A percentile compares a stretch with the other conserved stretches of the same genome.
Conservation (phyloP, 2,113 vertebrate species). For the Mormyrus iriodes region DNA sequence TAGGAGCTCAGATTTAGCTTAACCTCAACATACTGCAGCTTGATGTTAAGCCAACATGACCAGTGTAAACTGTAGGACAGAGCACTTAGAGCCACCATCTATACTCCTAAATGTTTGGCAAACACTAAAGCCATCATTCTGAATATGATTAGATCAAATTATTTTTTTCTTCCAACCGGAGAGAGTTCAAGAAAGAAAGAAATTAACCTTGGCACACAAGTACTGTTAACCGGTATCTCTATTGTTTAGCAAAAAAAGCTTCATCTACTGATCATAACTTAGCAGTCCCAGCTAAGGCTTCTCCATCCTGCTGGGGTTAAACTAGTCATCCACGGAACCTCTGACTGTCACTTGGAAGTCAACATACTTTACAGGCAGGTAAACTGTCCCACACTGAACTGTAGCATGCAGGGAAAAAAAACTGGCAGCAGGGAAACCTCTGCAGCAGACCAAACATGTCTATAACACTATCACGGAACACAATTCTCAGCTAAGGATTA, state of each 20-base stretch:
- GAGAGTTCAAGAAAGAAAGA: background rate
- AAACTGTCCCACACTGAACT: background rate
- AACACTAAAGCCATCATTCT: background rate
- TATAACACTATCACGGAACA: background rate
- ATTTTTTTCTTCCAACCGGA: background rate
- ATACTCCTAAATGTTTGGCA: background rate
- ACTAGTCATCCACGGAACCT: background rate
- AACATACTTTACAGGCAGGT: background rate
- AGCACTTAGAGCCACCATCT: background rate
- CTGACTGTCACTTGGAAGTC: background rate
- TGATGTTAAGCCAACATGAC: background rate
- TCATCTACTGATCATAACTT: background rate
- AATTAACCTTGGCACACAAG: background rate
- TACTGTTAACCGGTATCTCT: background rate
- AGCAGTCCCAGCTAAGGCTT: background rate
- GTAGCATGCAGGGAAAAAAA: background rate
- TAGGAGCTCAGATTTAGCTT: background rate
- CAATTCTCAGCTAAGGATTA: background rate
- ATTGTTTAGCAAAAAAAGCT: background rate
- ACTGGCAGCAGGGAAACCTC: background rate
- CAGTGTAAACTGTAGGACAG: background rate
- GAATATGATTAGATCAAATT: background rate
- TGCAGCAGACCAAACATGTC: background rate
- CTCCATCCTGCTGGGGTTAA: background rate
- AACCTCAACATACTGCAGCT: background rate